phyloP scores from a whole-genome alignment of 2,888 invertebrate genomes.

The Hypomecis atomaria region DNA sequence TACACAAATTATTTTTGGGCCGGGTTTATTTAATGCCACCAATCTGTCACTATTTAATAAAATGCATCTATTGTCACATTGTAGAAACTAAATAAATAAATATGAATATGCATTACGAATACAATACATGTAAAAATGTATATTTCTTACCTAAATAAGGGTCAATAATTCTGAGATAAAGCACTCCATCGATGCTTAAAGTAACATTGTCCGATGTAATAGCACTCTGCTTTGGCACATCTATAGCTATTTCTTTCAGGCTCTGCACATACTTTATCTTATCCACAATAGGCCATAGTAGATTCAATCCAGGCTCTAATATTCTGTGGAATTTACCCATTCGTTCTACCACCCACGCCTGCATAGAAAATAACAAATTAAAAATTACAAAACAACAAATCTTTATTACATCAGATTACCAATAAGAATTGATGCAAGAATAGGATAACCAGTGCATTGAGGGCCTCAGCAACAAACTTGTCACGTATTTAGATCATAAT shows the following conservation, averaged over 20 bases:
- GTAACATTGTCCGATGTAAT: constrained; percentile 99
- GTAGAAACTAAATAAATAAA: too few species aligned
- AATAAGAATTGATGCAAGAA: not conserved
- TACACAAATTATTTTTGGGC: too few species aligned
- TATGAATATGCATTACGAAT: too few species aligned
- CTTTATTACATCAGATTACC: constrained; percentile 5
- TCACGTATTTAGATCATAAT: not conserved
- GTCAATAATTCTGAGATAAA: constrained; percentile 96
- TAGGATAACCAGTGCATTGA: too few species aligned
- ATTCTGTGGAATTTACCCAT: constrained; percentile 99
- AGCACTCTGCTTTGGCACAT: constrained; percentile 99
- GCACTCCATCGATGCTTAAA: constrained; percentile 97
- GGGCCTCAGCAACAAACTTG: too few species aligned
- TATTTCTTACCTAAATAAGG: constrained; percentile 95
- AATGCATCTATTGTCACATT: too few species aligned
- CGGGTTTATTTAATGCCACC: too few species aligned
- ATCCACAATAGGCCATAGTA: constrained; percentile 96
- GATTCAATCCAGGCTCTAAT: constrained; percentile 96
- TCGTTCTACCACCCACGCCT: constrained; percentile 98
- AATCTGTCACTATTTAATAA: too few species aligned
- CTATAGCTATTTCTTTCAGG: constrained; percentile 99
- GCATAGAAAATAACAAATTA: constrained; percentile 29
- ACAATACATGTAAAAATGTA: too few species aligned
- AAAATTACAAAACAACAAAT: constrained; percentile 1
- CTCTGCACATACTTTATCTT: constrained; percentile 98